Conservation (phyloP, 2,113 vertebrate genomes). For the Rutilus rutilus region DNA sequence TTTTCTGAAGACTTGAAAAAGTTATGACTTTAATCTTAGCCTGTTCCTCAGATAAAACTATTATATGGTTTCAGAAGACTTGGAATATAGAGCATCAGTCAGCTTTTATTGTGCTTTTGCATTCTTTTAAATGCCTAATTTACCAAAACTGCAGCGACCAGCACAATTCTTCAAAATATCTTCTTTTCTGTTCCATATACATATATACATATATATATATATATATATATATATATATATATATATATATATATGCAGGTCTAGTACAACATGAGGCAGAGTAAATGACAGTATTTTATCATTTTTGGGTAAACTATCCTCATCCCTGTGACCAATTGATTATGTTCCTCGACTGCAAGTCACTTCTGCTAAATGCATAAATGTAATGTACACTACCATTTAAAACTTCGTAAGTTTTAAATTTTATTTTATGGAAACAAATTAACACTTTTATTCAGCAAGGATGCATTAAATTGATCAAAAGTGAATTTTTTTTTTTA, state of each 20-base stretch:
- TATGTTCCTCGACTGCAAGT: not conserved
- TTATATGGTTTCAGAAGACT: not conserved
- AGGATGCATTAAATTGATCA: not conserved
- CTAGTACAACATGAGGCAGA: no score
- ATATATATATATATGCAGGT: no score
- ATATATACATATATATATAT: no score
- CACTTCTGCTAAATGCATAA: not conserved
- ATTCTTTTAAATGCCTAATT: not conserved
- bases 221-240: no score
- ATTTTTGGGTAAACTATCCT: not conserved
- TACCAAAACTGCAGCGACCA: not conserved
- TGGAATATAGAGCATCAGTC: not conserved
- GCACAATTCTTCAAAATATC: not conserved
- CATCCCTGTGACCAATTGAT: not conserved
- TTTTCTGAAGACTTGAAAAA: not conserved
- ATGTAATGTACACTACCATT: not conserved
- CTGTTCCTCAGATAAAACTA: not conserved
- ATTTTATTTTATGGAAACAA: not conserved
- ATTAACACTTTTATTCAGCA: not conserved
- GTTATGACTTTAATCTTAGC: not conserved
- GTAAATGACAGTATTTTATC: not conserved
- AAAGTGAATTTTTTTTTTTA: no score
- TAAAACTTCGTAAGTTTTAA: no score
- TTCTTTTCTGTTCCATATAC: not conserved
- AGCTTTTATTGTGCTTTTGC: slow-evolving; percentile 2